Base-by-base conservation (phyloP, 2,113 vertebrate genomes). In the Cyanoramphus novaezelandiae region DNA sequence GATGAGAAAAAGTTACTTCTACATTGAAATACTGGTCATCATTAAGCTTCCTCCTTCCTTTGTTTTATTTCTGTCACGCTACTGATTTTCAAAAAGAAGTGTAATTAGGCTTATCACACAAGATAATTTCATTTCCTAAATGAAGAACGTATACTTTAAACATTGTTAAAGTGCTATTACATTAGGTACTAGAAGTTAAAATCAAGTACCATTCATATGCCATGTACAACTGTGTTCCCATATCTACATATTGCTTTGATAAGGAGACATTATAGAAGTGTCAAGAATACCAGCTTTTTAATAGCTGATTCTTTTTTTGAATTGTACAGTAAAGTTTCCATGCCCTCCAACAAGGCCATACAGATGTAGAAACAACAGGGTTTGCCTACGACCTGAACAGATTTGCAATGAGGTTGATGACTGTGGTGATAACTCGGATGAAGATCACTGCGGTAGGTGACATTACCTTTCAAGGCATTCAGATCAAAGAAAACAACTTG, bases 361-460 rank as follows among this genome's bases (percentile, higher is more conserved):
- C 97, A 98, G 98, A 84, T 99, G 99, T 72, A 98, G 98, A 92
- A 99, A 99, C 92, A 98, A 99, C 90, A 98, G 98, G 43, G 98
- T 99, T 82, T 99, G 99, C 93, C 98, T 99, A 53, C 98, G 98
- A 64, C 83, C 93, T 3, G 99, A 99, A 89, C 98, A 99, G 92
- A 97, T 99, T 55, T 99, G 99, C 97, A 98, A 99, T 93, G 98
- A 98, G 59, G 97, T 99, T 76, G 98, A 99, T 52, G 99, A 99
- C 95, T 99, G 99, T n/a, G 99, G 99, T 2, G 99, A 99, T 97
- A 99, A 98, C 96, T 99, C 99, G 0, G 99, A 99, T 63, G 99
- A 99, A 97, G 99, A 99, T 68, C 98, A 98, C 95, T 99, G 99
- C 29, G 98, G 98, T 98, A 98, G 97, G 98, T 94, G 85, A 33